Conservation (phyloP, 2,888 invertebrate species). For the Schrankia costaestrigalis region DNA sequence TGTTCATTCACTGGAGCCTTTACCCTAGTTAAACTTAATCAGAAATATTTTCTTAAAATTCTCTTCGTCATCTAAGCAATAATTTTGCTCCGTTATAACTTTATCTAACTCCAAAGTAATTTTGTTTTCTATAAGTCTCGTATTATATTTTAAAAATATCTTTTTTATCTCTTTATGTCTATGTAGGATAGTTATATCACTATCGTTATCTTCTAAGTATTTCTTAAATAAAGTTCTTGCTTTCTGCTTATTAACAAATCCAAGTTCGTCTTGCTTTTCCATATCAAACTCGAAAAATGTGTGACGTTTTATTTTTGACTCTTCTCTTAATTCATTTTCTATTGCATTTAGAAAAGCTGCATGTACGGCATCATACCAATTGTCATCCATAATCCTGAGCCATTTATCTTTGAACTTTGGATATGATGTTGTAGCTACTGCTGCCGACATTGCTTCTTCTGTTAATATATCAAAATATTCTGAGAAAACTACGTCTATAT, state of each 20-base stretch:
- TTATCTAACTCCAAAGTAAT: no score
- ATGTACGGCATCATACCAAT: neutral
- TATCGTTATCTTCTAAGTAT: neutral
- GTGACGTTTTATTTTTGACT: neutral
- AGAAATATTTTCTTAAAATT: no score
- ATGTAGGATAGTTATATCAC: neutral
- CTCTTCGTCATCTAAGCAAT: no score
- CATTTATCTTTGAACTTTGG: slow-evolving; percentile 2
- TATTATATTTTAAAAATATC: neutral
- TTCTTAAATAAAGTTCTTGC: neutral
- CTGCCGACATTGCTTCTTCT: neutral
- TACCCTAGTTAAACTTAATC: no score
- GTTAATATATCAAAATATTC: neutral
- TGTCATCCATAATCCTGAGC: neutral
- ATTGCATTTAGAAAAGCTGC: neutral
- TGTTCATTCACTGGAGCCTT: no score
- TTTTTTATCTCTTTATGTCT: neutral
- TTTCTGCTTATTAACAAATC: neutral
- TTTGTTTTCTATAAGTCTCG: no score
- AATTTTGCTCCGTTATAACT: no score
- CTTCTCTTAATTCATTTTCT: neutral
- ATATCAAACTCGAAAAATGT: neutral
- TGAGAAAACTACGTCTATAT: neutral
- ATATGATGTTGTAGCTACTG: neutral
- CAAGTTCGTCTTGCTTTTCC: neutral